phyloP scores from a whole-genome alignment of 2,113 vertebrate species.

The Calyptommatus sinebrachiatus region DNA sequence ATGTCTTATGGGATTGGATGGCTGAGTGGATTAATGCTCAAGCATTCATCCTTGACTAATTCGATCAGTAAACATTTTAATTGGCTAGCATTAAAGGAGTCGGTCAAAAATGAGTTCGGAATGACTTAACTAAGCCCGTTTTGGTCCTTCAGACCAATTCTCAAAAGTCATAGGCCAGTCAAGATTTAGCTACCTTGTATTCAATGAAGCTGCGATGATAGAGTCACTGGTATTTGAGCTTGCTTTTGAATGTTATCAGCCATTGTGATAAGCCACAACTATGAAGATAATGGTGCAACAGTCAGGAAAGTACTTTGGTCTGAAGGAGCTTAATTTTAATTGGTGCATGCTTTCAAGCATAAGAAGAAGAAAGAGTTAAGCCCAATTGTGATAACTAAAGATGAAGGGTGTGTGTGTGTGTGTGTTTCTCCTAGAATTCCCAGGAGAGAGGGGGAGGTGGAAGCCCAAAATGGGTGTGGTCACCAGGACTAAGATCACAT shows the following conservation, averaged over 20 bases:
- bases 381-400: too few relatives aligned
- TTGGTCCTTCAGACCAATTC: neutral
- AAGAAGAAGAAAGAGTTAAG: too few relatives aligned
- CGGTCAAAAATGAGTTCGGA: neutral
- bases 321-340: neutral
- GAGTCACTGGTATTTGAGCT: neutral
- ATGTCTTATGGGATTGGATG: slow-evolving; percentile 16
- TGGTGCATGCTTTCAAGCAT: neutral
- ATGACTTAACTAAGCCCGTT: slow-evolving; percentile 10
- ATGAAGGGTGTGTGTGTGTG: too few relatives aligned
- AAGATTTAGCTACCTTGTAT: neutral
- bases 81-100: slow-evolving; percentile 5
- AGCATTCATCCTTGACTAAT: neutral
- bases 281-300: neutral
- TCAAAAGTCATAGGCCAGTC: neutral
- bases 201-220: neutral
- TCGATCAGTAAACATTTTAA: slow-evolving; percentile 31
- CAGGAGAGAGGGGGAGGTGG: too few relatives aligned
- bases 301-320: neutral
- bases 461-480: too few relatives aligned
- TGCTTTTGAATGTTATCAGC: neutral
- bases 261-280: neutral
- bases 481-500: too few relatives aligned
- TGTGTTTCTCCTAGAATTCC: too few relatives aligned
- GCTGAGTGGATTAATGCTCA: slow-evolving; percentile 17